Evolutionary conservation across 2,113 vertebrate species (phyloP).

Genomic region (Ptilonorhynchus violaceus): DNA sequence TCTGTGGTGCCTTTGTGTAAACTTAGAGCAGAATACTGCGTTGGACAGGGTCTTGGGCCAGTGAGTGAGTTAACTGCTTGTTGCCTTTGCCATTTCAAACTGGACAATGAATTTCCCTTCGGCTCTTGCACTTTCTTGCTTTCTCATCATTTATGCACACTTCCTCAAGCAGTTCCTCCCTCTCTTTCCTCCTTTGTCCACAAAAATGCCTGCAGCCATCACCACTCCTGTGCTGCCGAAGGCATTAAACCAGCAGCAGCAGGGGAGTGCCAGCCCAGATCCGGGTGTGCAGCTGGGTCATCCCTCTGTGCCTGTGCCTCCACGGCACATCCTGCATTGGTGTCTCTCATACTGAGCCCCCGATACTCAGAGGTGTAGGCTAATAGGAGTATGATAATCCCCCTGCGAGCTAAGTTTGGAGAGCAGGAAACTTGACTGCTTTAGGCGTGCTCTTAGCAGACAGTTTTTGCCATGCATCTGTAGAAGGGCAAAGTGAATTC

Average conservation of each 20-base stretch:
- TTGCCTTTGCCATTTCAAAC: not conserved
- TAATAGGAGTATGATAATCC: not conserved
- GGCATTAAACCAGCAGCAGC: not conserved
- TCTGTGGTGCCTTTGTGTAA: not conserved
- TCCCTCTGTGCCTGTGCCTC: not conserved
- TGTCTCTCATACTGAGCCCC: not conserved
- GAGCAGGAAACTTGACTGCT: not conserved
- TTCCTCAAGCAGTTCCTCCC: not conserved
- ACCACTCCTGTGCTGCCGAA: not conserved
- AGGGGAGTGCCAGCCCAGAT: not conserved
- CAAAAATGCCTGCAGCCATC: not conserved
- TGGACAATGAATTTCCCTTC: not conserved
- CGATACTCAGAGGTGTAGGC: not conserved
- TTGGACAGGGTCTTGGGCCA: not conserved
- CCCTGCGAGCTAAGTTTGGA: not conserved
- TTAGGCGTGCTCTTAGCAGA: not conserved
- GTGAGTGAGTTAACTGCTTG: rapidly evolving
- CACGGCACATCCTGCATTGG: not conserved
- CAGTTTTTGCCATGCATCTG: not conserved
- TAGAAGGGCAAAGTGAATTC: not conserved
- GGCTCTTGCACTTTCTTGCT: not conserved
- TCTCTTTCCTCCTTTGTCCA: not conserved
- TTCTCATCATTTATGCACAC: not conserved
- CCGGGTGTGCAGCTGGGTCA: not conserved
- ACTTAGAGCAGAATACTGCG: not conserved